Percentiles rank a stretch among this genome's conserved stretches.
These are phyloP conservation scores for Cyanoramphus novaezelandiae DNA, from an alignment of 2,113 vertebrate genomes.

Conservation along the genomic window DNA sequence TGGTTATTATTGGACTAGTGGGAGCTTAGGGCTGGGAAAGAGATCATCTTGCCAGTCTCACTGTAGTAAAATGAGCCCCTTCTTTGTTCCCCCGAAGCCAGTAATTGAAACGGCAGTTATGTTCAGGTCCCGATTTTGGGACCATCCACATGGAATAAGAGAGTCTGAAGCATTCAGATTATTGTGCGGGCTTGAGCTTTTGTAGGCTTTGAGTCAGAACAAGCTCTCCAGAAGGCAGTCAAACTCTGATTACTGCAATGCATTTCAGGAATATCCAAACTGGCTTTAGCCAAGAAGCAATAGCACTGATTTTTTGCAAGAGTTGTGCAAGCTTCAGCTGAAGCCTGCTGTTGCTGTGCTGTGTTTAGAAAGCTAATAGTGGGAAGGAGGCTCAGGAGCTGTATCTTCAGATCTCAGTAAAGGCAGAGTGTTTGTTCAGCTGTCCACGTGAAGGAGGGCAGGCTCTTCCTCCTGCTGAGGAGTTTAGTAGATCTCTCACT, in stretches of 20 bases:
- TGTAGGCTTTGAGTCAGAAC: not conserved
- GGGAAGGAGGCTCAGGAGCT: not conserved
- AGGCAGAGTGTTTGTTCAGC: slow-evolving; percentile 41
- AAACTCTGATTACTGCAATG: not conserved
- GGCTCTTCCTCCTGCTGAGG: not conserved
- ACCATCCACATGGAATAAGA: not conserved
- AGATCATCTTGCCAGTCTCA: slow-evolving; percentile 27
- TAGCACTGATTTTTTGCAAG: not conserved
- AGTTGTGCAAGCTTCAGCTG: not conserved
- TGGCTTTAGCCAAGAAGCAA: not conserved
- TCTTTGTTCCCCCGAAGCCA: slow-evolving; percentile 25
- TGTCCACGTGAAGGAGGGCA: slow-evolving; percentile 14
- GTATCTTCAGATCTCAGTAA: not conserved
- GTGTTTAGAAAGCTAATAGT: not conserved
- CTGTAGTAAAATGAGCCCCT: slow-evolving; percentile 14
- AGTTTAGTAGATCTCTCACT: not conserved
- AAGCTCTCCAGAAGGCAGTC: not conserved
- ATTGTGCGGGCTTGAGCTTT: not conserved
- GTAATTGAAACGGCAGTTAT: slow-evolving; percentile 29
- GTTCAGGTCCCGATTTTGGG: not conserved
- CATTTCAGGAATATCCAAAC: slow-evolving; percentile 27
- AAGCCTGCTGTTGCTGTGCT: not conserved
- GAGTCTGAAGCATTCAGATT: not conserved
- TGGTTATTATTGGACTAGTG: slow-evolving; percentile 45
- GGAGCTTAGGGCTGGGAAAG: slow-evolving; percentile 27